Conservation (phyloP, 1,140 invertebrate species). For the Penaeus chinensis region DNA sequence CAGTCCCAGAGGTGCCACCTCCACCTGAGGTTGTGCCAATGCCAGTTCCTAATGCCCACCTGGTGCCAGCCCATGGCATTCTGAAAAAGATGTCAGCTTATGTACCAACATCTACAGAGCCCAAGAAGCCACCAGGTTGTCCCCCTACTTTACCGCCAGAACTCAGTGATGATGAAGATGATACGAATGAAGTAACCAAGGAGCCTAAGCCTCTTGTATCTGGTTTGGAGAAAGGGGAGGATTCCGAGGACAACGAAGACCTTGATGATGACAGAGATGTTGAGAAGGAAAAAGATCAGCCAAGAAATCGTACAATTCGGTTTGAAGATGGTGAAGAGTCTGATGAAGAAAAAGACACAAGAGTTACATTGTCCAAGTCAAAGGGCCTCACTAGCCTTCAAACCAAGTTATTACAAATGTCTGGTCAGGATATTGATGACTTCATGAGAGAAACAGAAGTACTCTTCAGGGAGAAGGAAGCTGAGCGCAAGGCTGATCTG, state of each 20-base stretch:
- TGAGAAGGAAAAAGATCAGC: constrained; percentile 66
- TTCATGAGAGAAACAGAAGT: constrained; percentile 82
- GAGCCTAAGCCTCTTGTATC: constrained; percentile 17
- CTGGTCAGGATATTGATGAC: constrained; percentile 90
- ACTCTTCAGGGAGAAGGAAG: constrained; percentile 69
- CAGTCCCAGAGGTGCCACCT: neutral
- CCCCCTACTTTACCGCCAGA: constrained; percentile 68
- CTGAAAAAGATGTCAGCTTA: constrained; percentile 61
- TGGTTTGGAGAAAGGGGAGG: neutral
- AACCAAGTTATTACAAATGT: constrained; percentile 85
- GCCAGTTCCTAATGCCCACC: constrained; percentile 54
- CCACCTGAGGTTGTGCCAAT: constrained; percentile 21
- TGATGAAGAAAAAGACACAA: constrained; percentile 53
- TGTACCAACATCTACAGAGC: constrained; percentile 35
- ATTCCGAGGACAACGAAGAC: constrained; percentile 64
- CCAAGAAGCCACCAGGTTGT: constrained; percentile 59
- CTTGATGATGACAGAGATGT: constrained; percentile 67
- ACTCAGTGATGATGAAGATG: constrained; percentile 75
- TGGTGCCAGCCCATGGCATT: constrained; percentile 59
- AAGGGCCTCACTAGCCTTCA: constrained; percentile 75
- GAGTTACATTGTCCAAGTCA: constrained; percentile 35
- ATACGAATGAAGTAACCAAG: constrained; percentile 11
- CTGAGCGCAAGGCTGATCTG: constrained; percentile 75
- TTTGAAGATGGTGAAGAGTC: constrained; percentile 66
- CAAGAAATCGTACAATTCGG: constrained; percentile 63